Evolutionary conservation across 1,140 invertebrate species (phyloP), one percentile per base, ranked within the genome.

Genomic region (Diorhabda sublineata): DNA sequence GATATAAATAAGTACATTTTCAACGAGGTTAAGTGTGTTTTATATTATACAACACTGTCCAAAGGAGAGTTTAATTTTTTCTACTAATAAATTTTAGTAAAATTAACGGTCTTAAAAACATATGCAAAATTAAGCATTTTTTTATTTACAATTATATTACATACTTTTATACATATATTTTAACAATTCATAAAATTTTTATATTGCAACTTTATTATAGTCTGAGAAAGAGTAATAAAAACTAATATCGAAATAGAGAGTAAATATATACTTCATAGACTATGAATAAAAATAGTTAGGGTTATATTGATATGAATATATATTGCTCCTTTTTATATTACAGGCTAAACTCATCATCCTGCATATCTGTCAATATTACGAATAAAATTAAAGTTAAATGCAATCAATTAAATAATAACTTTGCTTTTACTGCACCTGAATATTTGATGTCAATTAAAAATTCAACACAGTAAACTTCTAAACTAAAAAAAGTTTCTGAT

Each of bases 1-100:
- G 78, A 79, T 78, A 75, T 67, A 67, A 67, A 67, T 67, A 67
- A 67, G 65, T 67, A 67, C 65, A 67, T 67, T 64, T 69, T 72
- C 64, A 69, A 66, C 67, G 56, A 62, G 66, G 63, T 68, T 47
- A 45, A 60, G 56, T 68, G 67, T 71, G 69, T 67, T 71, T 67
- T 59, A 64, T 68, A 71, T 68, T 71, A 68, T 58, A 58, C 60
- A 67, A 58, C 63, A 64, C 47, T 43, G 2, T 52, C 47, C 47
- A 52, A 52, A 52, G 47, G 47, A 52, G 47, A 6, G 2, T 52
- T 52, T 4, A 52, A 2, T 52, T 52, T 52, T n/a, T 6, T 52
- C 47, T 52, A 52, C 47, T 52, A 52, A 52, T 52, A 52, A 52
- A 52, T 6, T 52, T 52, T 52, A 52, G 47, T 52, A 3, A 52